Percentiles rank a stretch among this genome's conserved stretches.
phyloP scores from a whole-genome alignment of 2,113 vertebrate genomes.

The Mesitornis unicolor region DNA sequence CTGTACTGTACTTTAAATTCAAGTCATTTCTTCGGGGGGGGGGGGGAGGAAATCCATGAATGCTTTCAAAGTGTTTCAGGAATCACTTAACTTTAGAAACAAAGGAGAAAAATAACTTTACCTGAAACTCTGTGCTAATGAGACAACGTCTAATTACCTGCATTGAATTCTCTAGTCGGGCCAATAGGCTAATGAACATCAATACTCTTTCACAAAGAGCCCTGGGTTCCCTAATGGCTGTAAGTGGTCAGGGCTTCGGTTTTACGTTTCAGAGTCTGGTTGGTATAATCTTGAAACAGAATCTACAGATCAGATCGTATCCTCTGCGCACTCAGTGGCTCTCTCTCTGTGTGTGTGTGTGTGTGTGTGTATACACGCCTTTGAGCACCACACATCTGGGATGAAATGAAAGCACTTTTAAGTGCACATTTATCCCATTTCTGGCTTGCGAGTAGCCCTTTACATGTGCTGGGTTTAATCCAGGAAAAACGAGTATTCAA shows the following conservation, averaged over 20 bases:
- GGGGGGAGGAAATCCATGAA: neutral
- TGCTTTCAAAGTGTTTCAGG: neutral
- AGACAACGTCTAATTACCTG: constrained; percentile 30
- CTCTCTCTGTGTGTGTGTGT: neutral
- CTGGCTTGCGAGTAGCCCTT: constrained; percentile 22
- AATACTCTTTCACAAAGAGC: constrained; percentile 27
- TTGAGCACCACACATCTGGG: constrained; percentile 46
- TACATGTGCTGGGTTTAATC: constrained; percentile 33
- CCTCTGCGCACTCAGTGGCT: neutral
- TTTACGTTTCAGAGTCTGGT: constrained; percentile 34
- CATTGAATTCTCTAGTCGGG: constrained; percentile 6
- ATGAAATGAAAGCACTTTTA: constrained; percentile 38
- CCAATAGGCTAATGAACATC: constrained; percentile 38
- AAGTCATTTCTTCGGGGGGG: neutral
- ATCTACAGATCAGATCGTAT: neutral
- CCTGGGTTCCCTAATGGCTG: constrained; percentile 47
- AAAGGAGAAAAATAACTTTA: constrained; percentile 1
- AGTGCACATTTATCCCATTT: constrained; percentile 14
- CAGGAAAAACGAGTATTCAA: constrained; percentile 37
- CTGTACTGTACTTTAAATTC: neutral
- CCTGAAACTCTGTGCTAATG: neutral
- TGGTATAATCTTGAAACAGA: constrained; percentile 53
- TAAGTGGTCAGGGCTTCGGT: constrained; percentile 21
- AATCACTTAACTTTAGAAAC: neutral
- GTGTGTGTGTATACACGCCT: neutral